Evolutionary conservation across 92 coral and sea anemone genomes (phyloP), one percentile per base, ranked within the genome.

Genomic region (Anthopleura xanthogrammica): DNA sequence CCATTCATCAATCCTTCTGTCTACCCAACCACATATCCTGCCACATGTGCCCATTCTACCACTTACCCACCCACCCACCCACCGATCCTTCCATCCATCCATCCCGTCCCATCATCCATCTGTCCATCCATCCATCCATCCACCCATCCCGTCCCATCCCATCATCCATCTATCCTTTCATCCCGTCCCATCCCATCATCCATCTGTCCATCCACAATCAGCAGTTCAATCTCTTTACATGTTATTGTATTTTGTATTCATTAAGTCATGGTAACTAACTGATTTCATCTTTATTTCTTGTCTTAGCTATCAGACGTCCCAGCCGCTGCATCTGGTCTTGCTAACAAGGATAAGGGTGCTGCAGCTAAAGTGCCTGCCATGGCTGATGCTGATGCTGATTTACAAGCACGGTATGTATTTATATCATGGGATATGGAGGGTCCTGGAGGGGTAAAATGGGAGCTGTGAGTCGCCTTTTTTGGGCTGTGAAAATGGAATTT

Each of bases 311-410:
- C 99, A 16, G 99, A 91, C 7, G 81, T 96, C 72, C 99, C 99
- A 24, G 79, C 87, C 76, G 89, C 98, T 41, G 93, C 90, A 29
- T 87, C 86, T 77, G 85, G 80, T 54, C 77, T 91, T 55, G 94
- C 85, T 22, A 78, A 72, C 19, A 90, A 89, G 75, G 97, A 94
- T 80, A 43, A 86, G 46, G 89, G 89, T 41, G 86, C 84, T 1
- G 80, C 83, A 13, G 90, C 92, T 3, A 92, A 92, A 70, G 91
- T 94, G 48, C 95, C 97, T 6, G 95, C 95, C 17, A 89, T 92
- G 56, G 99, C 93, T 5, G 99, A 96, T 86, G 98, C 99, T 4
- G 99, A 96, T 89, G 99, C 99, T 14, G 99, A 96, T 74, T 88
- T 96, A 3, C 92, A 90, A 89, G 99, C 98, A 71, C 90, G 99